Evolutionary conservation across 1,140 invertebrate genomes (phyloP).

Genomic region (Drusus annulatus): DNA sequence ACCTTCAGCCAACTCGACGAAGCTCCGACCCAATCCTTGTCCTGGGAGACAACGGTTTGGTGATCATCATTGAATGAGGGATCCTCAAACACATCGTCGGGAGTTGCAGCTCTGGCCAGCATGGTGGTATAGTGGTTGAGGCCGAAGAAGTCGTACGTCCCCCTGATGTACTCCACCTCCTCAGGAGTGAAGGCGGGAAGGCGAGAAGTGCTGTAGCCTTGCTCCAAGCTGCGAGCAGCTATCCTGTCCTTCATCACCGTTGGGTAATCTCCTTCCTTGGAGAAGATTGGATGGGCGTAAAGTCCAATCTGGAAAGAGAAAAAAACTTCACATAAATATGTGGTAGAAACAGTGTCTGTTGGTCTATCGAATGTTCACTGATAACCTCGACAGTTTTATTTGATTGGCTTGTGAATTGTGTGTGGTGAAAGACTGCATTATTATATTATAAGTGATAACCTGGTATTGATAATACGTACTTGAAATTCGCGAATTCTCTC

Average conservation of each 20-base stretch:
- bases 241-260: slow-evolving; percentile 73
- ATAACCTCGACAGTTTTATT: not conserved
- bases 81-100: slow-evolving; percentile 60
- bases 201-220: slow-evolving; percentile 73
- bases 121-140: slow-evolving; percentile 74
- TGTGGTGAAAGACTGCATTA: no score
- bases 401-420: not conserved
- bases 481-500: slow-evolving; percentile 65
- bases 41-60: slow-evolving; percentile 65
- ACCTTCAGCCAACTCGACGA: slow-evolving; percentile 72
- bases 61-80: slow-evolving; percentile 72
- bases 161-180: slow-evolving; percentile 73
- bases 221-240: slow-evolving; percentile 70
- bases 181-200: slow-evolving; percentile 72
- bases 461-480: slow-evolving; percentile 47
- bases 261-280: slow-evolving; percentile 75
- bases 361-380: not conserved
- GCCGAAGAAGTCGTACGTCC: slow-evolving; percentile 77
- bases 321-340: no score
- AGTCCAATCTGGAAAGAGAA: slow-evolving; percentile 69
- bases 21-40: slow-evolving; percentile 68
- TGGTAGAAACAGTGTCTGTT: not conserved
- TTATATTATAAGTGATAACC: not conserved
- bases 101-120: slow-evolving; percentile 54
- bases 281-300: slow-evolving; percentile 77